Evolutionary conservation across 1,140 invertebrate species (phyloP), one percentile per base, ranked within the genome.

Genomic region (Drosophila novamexicana): DNA sequence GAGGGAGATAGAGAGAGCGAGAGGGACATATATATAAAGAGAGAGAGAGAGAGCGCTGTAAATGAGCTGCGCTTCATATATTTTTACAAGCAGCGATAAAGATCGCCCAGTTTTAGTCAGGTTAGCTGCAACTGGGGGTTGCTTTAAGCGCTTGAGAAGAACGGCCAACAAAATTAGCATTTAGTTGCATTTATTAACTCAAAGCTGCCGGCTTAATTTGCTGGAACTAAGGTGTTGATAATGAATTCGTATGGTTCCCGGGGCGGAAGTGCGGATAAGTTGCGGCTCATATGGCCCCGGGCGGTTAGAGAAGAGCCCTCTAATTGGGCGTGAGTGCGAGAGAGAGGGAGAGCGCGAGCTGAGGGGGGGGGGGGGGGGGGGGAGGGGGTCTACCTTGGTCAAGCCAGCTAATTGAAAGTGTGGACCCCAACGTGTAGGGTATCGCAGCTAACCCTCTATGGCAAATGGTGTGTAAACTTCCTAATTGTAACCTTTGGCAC

Each of bases 401-500:
- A 37, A 34, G 34, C 50, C 53, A 64, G 50, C 42, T 59, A 59
- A 59, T 59, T 59, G 57, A 58, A 39, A 44, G 36, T 59, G n/a
- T 6, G 47, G 22, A 64, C 37, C 42, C 18, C 2, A 57, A 18
- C 12, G 6, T 40, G 16, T 22, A 37, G 58, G 22, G 50, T 18
- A 36, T 9, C 6, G 10, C 0, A 53, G 49, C 64, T 2, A 68
- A 73, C 67, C 72, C 72, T 69, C 59, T 47, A 16, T 71, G 80
- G 72, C 83, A 88, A 88, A 88, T 90, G 84, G 85, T 89, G 84
- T 88, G 84, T 89, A 89, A 88, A 88, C 84, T 88, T 88, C 84
- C 90, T 90, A 90, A 88, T 88, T 88, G 84, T 88, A 90, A 89
- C 84, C 84, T 88, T 88, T 90, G 80, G 77, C 83, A 88, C 84